Conservation (phyloP, 2,113 vertebrate genomes). For the Speoplatyrhinus poulsoni region DNA sequence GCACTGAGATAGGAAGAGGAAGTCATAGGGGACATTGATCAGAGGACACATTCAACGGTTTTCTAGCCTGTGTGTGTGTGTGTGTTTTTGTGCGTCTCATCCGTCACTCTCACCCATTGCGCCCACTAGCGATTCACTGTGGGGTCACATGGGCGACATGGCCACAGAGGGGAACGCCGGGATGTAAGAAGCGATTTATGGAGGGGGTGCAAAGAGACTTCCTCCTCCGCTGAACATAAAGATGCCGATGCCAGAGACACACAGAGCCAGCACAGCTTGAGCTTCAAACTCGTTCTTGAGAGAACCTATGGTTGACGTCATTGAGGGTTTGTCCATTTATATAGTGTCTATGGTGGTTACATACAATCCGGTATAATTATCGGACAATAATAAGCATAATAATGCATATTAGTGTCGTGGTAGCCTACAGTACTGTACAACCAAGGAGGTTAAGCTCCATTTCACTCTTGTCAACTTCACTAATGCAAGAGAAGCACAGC, state of each 20-base stretch:
- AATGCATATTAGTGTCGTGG: no score
- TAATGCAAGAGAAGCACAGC: no score
- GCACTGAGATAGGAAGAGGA: constrained; percentile 8
- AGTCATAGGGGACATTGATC: constrained; percentile 45
- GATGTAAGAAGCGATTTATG: constrained; percentile 70
- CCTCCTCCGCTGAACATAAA: constrained; percentile 10
- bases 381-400: no score
- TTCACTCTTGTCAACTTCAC: no score
- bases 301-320: no score
- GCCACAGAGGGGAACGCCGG: constrained; percentile 16
- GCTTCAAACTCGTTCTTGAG: no score
- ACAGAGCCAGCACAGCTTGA: neutral
- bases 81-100: constrained; percentile 34
- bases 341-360: no score
- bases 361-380: no score
- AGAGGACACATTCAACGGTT: constrained; percentile 37
- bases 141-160: constrained; percentile 34
- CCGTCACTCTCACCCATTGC: constrained; percentile 59
- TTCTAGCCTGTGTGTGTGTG: constrained; percentile 29
- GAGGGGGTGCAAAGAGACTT: constrained; percentile 71
- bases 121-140: constrained; percentile 52
- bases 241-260: neutral
- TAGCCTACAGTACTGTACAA: no score
- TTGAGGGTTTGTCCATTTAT: no score
- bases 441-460: no score